phyloP scores from a whole-genome alignment of 2,888 invertebrate species.

The Apotomis capreana region DNA sequence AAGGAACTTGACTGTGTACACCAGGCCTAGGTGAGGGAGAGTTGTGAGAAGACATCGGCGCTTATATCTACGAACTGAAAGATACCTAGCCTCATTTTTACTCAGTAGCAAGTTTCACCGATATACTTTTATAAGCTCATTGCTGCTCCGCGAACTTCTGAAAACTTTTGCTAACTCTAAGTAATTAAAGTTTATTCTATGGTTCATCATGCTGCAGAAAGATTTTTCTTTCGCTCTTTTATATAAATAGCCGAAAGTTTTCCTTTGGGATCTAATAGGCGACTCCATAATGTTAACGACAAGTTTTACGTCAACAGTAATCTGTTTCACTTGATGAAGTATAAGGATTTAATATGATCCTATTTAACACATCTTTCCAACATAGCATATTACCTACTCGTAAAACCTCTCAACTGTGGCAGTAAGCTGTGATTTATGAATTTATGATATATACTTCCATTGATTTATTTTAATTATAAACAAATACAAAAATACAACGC shows the following conservation, averaged over 20 bases:
- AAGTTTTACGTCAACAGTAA: too few species aligned
- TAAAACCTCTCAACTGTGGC: too few species aligned
- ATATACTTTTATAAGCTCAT: constrained; percentile 47
- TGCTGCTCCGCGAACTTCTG: constrained; percentile 44
- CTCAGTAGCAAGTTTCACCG: constrained; percentile 42
- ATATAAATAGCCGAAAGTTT: constrained; percentile 40
- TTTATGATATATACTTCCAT: too few species aligned
- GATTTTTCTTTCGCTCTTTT: constrained; percentile 40
- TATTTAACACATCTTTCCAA: too few species aligned
- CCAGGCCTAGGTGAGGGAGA: neutral
- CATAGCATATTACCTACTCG: too few species aligned
- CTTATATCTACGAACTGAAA: constrained; percentile 28
- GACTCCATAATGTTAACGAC: neutral
- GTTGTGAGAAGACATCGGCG: constrained; percentile 27
- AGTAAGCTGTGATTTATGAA: too few species aligned
- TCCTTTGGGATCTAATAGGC: constrained; percentile 31
- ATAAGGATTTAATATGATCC: too few species aligned
- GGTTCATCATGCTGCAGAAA: constrained; percentile 42
- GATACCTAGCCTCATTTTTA: constrained; percentile 37
- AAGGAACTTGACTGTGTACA: neutral
- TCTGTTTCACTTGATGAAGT: too few species aligned
- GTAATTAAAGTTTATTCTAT: constrained; percentile 47
- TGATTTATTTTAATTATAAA: too few species aligned
- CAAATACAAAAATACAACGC: too few species aligned
- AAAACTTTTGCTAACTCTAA: constrained; percentile 45